A percentile compares a stretch with the other conserved stretches of the same genome.
These are phyloP conservation scores for Chrysaora quinquecirrha DNA, from an alignment of 30 jellyfish, hydroid and myxozoan genomes.

Conservation along the genomic window DNA sequence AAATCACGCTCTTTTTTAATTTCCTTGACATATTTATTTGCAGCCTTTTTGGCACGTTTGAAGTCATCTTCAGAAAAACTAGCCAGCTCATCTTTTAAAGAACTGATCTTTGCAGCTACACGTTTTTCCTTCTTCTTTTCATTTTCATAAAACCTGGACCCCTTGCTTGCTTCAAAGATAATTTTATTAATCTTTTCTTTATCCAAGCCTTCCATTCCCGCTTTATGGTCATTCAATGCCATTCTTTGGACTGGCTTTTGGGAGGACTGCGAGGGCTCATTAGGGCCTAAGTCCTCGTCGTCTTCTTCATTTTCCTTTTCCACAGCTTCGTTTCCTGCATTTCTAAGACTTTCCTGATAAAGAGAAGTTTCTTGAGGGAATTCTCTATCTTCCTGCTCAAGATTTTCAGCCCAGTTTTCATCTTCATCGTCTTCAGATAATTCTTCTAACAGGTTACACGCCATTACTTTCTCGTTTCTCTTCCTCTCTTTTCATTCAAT, in stretches of 20 bases:
- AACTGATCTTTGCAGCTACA: constrained; percentile 49
- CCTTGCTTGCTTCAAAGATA: constrained; percentile 95
- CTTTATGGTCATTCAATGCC: constrained; percentile 90
- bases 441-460: no score
- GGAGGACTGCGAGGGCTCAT: constrained; percentile 1
- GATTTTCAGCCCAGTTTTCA: not conserved
- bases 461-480: no score
- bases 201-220: constrained; percentile 95
- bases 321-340: not conserved
- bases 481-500: no score
- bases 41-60: constrained; percentile 63
- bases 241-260: constrained; percentile 66
- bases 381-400: not conserved
- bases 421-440: not conserved
- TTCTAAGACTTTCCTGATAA: not conserved
- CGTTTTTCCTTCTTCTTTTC: constrained; percentile 85
- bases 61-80: constrained; percentile 54
- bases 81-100: constrained; percentile 36
- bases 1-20: constrained; percentile 64
- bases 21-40: constrained; percentile 35
- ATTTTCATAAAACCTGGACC: constrained; percentile 89
- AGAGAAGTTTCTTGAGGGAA: not conserved
- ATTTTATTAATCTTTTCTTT: constrained; percentile 83
- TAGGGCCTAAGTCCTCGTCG: not conserved
- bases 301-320: not conserved